Conservation (phyloP, 2,113 vertebrate species). For the Neopipo cinnamomea region DNA sequence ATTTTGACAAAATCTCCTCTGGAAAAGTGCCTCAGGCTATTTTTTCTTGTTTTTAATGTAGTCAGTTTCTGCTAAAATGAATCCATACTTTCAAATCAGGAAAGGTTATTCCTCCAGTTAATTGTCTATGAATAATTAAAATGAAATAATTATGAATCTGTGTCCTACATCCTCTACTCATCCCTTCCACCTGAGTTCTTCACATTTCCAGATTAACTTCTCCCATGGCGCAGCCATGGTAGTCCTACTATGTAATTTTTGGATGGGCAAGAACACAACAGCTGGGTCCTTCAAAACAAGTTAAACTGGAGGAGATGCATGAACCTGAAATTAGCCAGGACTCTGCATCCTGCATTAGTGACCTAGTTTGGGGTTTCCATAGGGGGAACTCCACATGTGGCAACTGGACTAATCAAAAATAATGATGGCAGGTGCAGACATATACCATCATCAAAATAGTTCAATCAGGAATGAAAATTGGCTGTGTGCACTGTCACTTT, state of each 20-base stretch:
- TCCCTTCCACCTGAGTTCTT: neutral
- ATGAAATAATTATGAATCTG: neutral
- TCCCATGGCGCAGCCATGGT: neutral
- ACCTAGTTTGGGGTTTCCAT: neutral
- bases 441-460: neutral
- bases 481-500: neutral
- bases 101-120: neutral
- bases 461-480: neutral
- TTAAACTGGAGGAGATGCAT: neutral
- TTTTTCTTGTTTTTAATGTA: neutral
- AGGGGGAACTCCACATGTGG: neutral
- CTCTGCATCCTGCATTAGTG: neutral
- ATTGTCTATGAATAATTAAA: neutral
- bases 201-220: neutral
- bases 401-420: neutral
- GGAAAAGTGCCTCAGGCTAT: neutral
- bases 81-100: neutral
- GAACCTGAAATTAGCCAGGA: neutral
- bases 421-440: neutral
- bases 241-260: neutral
- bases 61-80: neutral
- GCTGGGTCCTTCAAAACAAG: neutral
- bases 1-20: neutral
- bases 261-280: neutral
- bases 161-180: neutral